These are phyloP conservation scores for Sesamia nonagrioides DNA, from an alignment of 1,140 invertebrate species.

Conservation along the genomic window DNA sequence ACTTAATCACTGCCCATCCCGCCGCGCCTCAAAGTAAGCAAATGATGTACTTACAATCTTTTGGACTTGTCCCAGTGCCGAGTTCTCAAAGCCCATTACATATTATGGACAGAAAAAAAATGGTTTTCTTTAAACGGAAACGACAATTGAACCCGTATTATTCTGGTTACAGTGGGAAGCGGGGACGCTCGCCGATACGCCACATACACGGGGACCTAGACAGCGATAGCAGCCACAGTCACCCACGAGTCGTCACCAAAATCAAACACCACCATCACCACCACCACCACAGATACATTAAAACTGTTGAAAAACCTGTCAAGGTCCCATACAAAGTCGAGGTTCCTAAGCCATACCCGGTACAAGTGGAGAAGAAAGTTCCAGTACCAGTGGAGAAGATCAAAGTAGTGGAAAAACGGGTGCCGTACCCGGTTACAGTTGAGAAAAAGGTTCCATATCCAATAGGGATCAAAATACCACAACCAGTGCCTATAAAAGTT, in stretches of 20 bases:
- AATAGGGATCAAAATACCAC: constrained; percentile 89
- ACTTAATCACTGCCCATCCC: constrained; percentile 55
- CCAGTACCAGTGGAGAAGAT: constrained; percentile 89
- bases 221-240: constrained; percentile 63
- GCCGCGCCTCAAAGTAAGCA: constrained; percentile 56
- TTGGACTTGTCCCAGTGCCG: constrained; percentile 72
- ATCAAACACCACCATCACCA: constrained; percentile 89
- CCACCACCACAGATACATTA: constrained; percentile 89
- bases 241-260: constrained; percentile 80
- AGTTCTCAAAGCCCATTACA: constrained; percentile 56
- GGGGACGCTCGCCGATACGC: constrained; percentile 52
- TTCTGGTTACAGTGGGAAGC: constrained; percentile 65
- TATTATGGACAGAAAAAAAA: constrained; percentile 65
- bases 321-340: constrained; percentile 83
- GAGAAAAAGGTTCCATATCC: constrained; percentile 90
- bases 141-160: constrained; percentile 65
- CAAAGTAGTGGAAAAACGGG: constrained; percentile 89
- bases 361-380: constrained; percentile 89
- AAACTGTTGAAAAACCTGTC: constrained; percentile 88
- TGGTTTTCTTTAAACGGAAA: constrained; percentile 73
- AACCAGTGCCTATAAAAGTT: constrained; percentile 86
- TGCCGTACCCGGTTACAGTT: constrained; percentile 89
- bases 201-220: constrained; percentile 64
- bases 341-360: constrained; percentile 87
- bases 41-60: constrained; percentile 70